Evolutionary conservation across 1,140 invertebrate genomes (phyloP).

Genomic region (Macrocentrus cingulum): DNA sequence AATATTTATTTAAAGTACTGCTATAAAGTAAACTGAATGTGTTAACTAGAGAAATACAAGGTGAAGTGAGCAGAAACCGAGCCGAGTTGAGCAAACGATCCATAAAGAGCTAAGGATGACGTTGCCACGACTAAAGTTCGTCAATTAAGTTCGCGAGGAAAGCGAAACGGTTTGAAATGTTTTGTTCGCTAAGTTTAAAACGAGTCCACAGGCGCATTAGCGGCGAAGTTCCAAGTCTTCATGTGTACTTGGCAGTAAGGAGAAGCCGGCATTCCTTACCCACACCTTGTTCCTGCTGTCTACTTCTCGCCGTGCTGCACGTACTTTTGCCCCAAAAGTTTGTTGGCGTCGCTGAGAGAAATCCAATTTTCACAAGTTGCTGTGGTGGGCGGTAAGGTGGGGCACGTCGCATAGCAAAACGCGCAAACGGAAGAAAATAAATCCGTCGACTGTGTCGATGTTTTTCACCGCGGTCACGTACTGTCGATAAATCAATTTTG

Average conservation of each 20-base stretch:
- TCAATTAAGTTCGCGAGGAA: conserved; percentile 16
- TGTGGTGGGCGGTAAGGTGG: background rate
- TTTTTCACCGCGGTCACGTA: conserved; percentile 4
- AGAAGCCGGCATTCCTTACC: conserved; percentile 7
- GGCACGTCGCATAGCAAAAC: conserved; percentile 10
- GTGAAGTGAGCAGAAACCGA: background rate
- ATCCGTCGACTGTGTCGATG: conserved; percentile 5
- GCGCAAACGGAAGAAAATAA: conserved; percentile 7
- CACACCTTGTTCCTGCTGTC: conserved; percentile 6
- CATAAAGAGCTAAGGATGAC: conserved; percentile 13
- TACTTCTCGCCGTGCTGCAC: conserved; percentile 13
- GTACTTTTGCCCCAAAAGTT: conserved; percentile 16
- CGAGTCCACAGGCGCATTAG: conserved; percentile 4
- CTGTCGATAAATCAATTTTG: conserved; percentile 7
- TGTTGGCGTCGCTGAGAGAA: conserved; percentile 15
- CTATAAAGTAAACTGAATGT: background rate
- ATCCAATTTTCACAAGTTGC: conserved; percentile 17
- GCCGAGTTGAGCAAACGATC: conserved; percentile 2
- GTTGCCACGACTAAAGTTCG: conserved; percentile 12
- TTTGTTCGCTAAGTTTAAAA: conserved; percentile 17
- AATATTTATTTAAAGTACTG: background rate
- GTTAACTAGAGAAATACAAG: background rate
- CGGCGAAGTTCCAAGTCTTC: conserved; percentile 7
- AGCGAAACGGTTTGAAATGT: conserved; percentile 14
- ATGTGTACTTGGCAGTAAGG: conserved; percentile 8